Evolutionary conservation across 2,888 invertebrate species (phyloP).

Genomic region (Hoplodrina ambigua): DNA sequence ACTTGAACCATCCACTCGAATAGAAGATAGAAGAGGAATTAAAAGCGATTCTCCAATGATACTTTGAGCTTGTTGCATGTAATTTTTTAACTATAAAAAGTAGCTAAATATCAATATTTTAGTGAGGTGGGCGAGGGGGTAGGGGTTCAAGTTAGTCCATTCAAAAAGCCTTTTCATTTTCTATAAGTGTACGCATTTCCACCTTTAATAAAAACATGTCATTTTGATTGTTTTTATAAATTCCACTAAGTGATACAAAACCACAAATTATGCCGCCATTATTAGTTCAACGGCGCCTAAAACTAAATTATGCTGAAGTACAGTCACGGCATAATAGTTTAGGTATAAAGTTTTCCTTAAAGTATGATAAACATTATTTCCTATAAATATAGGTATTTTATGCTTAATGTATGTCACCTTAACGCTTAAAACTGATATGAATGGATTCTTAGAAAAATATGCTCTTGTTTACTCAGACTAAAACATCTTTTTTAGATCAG

Average conservation of each 20-base stretch:
- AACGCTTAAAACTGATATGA: neutral
- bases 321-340: slow-evolving; percentile 22
- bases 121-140: too few relatives aligned
- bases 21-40: too few relatives aligned
- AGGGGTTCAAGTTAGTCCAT: too few relatives aligned
- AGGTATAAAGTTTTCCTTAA: slow-evolving; percentile 42
- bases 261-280: slow-evolving; percentile 18
- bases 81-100: too few relatives aligned
- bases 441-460: slow-evolving; percentile 28
- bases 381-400: slow-evolving; percentile 19
- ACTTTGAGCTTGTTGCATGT: too few relatives aligned
- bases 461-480: slow-evolving; percentile 21
- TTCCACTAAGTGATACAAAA: slow-evolving; percentile 10
- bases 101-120: too few relatives aligned
- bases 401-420: slow-evolving; percentile 27
- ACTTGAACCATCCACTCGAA: too few relatives aligned
- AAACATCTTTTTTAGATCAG: neutral
- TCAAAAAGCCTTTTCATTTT: too few relatives aligned
- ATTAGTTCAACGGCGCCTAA: slow-evolving; percentile 36
- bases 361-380: slow-evolving; percentile 35
- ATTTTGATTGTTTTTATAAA: slow-evolving; percentile 1
- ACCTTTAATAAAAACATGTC: neutral
- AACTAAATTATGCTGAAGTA: slow-evolving; percentile 7
- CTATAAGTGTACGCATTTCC: too few relatives aligned
- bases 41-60: too few relatives aligned